Percentiles rank a stretch among this genome's conserved stretches.
These are phyloP conservation scores for Anoplolepis gracilipes DNA, from an alignment of 1,140 invertebrate genomes.

Conservation along the genomic window DNA sequence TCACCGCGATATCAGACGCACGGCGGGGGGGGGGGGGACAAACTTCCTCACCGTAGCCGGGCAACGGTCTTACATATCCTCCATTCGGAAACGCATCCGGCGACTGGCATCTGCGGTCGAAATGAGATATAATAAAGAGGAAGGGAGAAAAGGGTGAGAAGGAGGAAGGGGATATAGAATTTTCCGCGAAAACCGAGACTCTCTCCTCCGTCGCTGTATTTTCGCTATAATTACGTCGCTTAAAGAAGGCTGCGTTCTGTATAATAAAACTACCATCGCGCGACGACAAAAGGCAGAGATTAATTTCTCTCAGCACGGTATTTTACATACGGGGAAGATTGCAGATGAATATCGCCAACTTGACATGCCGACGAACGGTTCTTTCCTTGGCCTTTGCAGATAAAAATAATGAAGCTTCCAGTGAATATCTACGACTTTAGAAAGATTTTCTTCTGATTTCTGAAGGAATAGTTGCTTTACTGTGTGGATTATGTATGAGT, in stretches of 20 bases:
- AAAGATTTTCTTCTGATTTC: background rate
- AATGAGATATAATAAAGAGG: background rate
- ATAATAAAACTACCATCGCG: conserved; percentile 47
- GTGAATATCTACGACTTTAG: background rate
- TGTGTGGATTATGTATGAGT: background rate
- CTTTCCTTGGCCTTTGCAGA: background rate
- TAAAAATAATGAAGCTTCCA: conserved; percentile 24
- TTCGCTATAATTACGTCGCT: conserved; percentile 52
- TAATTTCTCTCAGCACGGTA: conserved; percentile 45
- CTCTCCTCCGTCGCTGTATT: conserved; percentile 11
- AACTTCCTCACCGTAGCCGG: background rate
- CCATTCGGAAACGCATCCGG: conserved; percentile 23
- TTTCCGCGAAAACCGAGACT: background rate
- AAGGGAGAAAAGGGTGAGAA: too few species aligned
- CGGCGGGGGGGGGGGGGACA: too few species aligned
- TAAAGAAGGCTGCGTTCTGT: background rate
- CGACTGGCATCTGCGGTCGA: conserved; percentile 30
- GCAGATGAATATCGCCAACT: conserved; percentile 48
- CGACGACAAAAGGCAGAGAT: conserved; percentile 29
- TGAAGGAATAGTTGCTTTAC: background rate
- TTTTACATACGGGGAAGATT: conserved; percentile 18
- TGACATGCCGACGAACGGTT: background rate
- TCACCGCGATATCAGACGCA: conserved; percentile 29
- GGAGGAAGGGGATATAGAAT: background rate
- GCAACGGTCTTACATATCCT: conserved; percentile 20